phyloP scores from a whole-genome alignment of 2,113 vertebrate species.

The Ochotona curzoniae region DNA sequence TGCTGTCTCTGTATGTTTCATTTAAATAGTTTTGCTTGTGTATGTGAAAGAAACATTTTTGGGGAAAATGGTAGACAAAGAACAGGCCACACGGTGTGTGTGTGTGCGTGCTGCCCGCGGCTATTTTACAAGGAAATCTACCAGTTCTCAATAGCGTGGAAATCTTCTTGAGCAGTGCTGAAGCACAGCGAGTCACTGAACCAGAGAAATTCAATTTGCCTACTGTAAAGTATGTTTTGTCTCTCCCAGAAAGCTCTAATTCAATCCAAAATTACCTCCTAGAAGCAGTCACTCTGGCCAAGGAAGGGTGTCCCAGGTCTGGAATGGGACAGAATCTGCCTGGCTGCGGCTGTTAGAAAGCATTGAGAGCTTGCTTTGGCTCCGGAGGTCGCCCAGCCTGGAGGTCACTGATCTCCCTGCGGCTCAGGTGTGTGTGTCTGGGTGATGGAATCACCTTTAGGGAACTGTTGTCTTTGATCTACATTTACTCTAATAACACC shows the following conservation, averaged over 20 bases:
- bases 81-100: background rate
- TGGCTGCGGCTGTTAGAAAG: constrained; percentile 62
- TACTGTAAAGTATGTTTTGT: constrained; percentile 86
- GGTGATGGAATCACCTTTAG: constrained; percentile 57
- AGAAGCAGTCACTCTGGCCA: constrained; percentile 78
- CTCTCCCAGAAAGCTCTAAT: constrained; percentile 85
- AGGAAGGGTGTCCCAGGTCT: constrained; percentile 62
- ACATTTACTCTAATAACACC: background rate
- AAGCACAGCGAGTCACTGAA: constrained; percentile 82
- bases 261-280: constrained; percentile 85
- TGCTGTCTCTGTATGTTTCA: constrained; percentile 61
- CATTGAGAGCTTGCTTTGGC: background rate
- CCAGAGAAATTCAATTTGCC: constrained; percentile 89
- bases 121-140: constrained; percentile 84
- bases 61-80: constrained; percentile 53
- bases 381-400: background rate
- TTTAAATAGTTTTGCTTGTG: constrained; percentile 36
- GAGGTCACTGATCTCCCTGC: background rate
- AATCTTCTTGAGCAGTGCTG: constrained; percentile 81
- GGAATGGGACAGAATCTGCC: background rate
- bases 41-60: constrained; percentile 52
- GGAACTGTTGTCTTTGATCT: constrained; percentile 30
- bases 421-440: constrained; percentile 39
- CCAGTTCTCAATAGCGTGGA: constrained; percentile 82
- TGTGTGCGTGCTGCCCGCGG: constrained; percentile 40